Conservation (phyloP, 2,888 invertebrate genomes). For the Callosobruchus maculatus region DNA sequence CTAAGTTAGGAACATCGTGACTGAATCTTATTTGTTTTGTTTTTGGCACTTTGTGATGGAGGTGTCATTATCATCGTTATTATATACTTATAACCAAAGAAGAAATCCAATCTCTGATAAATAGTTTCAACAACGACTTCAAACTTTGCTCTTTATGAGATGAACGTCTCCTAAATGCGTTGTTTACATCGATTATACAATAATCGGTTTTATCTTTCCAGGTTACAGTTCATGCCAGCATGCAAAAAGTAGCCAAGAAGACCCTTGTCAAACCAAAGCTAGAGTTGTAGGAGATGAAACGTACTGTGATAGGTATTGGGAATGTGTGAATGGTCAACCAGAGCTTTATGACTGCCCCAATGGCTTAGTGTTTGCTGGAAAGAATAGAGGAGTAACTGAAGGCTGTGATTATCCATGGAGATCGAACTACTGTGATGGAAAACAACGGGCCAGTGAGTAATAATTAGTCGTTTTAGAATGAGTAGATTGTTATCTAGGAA, state of each 20-base stretch:
- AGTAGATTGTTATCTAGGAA: too few species aligned
- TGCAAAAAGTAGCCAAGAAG: conserved; percentile 58
- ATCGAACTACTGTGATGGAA: conserved; percentile 80
- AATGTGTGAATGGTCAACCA: conserved; percentile 79
- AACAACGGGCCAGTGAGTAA: conserved; percentile 69
- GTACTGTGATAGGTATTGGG: conserved; percentile 81
- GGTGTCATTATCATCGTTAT: too few species aligned
- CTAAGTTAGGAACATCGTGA: too few species aligned
- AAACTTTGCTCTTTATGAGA: too few species aligned
- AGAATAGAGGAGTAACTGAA: conserved; percentile 82
- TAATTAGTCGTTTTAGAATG: neutral
- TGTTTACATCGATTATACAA: too few species aligned
- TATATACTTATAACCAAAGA: too few species aligned
- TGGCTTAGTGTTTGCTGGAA: conserved; percentile 85
- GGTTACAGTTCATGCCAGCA: neutral
- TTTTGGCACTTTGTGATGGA: too few species aligned
- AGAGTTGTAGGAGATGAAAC: conserved; percentile 74
- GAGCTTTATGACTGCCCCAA: conserved; percentile 88
- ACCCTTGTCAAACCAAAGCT: conserved; percentile 78
- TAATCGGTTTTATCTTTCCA: neutral
- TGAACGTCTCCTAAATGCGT: too few species aligned
- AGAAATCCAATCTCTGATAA: too few species aligned
- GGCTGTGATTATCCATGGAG: conserved; percentile 90
- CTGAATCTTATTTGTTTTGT: too few species aligned
- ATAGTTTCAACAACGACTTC: too few species aligned